A percentile compares a stretch with the other conserved stretches of the same genome.
Conservation (phyloP, 1,140 invertebrate species). For the Pachyrhynchus sulphureomaculatus region DNA sequence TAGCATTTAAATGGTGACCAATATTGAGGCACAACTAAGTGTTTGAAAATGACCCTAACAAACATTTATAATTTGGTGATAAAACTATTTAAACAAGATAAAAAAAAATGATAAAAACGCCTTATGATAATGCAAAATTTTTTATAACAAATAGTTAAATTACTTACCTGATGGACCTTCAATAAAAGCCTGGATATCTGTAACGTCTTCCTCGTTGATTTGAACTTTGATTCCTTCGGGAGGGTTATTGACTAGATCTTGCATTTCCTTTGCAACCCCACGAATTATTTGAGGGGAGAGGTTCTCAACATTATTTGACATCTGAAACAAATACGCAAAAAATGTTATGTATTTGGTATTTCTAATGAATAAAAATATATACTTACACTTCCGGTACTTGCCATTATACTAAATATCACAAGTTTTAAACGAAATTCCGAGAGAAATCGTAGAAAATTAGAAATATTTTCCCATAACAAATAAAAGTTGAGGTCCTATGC, state of each 20-base stretch:
- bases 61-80: no score
- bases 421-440: slow-evolving; percentile 27
- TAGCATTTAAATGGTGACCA: no score
- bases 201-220: slow-evolving; percentile 88
- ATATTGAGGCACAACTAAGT: no score
- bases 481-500: slow-evolving; percentile 31
- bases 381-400: slow-evolving; percentile 9
- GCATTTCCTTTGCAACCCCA: slow-evolving; percentile 80
- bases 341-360: background rate
- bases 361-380: background rate
- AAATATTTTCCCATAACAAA: slow-evolving; percentile 35
- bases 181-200: slow-evolving; percentile 88
- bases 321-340: slow-evolving; percentile 51
- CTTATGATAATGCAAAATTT: no score
- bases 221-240: slow-evolving; percentile 87
- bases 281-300: slow-evolving; percentile 89
- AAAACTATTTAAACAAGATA: no score
- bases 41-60: no score
- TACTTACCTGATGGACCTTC: slow-evolving; percentile 68
- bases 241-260: slow-evolving; percentile 71
- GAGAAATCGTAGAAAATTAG: slow-evolving; percentile 7
- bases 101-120: no score
- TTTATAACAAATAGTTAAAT: no score
- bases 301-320: slow-evolving; percentile 92
- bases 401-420: slow-evolving; percentile 33